Conservation (phyloP, 1,140 invertebrate genomes). For the Pissodes strobi region DNA sequence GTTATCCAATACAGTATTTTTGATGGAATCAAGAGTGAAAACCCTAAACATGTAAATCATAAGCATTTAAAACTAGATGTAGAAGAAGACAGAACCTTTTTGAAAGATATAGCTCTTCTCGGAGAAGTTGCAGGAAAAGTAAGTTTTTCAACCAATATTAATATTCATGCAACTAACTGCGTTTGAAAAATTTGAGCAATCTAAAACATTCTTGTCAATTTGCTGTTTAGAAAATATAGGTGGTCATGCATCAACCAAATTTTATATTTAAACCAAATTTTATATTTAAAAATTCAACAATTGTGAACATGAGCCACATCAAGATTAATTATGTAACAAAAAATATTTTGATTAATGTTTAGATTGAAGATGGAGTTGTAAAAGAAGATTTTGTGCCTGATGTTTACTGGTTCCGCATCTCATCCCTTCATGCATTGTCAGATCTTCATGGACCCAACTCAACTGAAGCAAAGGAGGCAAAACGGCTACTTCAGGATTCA, state of each 20-base stretch:
- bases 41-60: slow-evolving; percentile 55
- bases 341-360: no score
- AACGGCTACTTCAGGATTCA: slow-evolving; percentile 64
- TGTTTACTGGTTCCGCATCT: slow-evolving; percentile 69
- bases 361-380: slow-evolving; percentile 55
- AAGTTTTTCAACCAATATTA: slow-evolving; percentile 17
- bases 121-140: slow-evolving; percentile 66
- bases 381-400: slow-evolving; percentile 64
- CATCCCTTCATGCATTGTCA: slow-evolving; percentile 64
- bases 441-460: slow-evolving; percentile 72
- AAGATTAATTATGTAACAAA: no score
- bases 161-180: not conserved
- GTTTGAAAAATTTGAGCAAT: no score
- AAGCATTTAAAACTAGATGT: slow-evolving; percentile 62
- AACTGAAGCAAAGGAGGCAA: slow-evolving; percentile 68
- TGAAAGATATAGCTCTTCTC: slow-evolving; percentile 67
- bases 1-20: slow-evolving; percentile 58
- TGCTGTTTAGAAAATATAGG: no score
- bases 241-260: no score
- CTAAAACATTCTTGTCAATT: no score
- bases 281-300: no score
- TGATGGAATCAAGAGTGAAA: slow-evolving; percentile 58
- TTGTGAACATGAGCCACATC: no score
- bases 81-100: slow-evolving; percentile 68
- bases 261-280: no score